A percentile compares a stretch with the other conserved stretches of the same genome.
These are phyloP conservation scores for Scolopax mira DNA, from an alignment of 2,113 vertebrate genomes.

Conservation along the genomic window DNA sequence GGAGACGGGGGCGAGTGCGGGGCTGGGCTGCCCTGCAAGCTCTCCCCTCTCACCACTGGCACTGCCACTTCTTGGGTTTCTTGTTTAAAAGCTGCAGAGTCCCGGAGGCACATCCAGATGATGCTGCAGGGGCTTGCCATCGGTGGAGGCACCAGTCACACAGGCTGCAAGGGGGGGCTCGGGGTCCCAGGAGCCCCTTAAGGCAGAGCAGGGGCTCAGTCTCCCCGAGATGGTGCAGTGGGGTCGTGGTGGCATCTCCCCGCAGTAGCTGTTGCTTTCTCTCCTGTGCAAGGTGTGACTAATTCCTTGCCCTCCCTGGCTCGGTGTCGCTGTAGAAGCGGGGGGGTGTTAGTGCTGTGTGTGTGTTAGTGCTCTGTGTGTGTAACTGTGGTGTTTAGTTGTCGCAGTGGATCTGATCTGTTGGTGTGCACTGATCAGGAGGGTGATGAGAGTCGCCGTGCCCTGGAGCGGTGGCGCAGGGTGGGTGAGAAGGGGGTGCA, in stretches of 20 bases:
- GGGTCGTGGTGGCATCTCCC: neutral
- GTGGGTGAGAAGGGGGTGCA: neutral
- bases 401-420: neutral
- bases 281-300: neutral
- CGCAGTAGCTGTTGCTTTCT: neutral
- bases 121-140: fast-evolving
- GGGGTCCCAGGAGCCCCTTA: neutral
- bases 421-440: neutral
- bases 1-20: neutral
- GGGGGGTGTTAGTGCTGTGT: neutral
- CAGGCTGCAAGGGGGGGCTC: fast-evolving
- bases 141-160: fast-evolving
- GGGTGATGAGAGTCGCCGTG: fast-evolving
- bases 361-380: neutral
- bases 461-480: neutral
- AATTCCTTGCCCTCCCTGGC: neutral
- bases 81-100: neutral
- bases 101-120: neutral
- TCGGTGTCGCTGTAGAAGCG: neutral
- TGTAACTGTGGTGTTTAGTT: neutral
- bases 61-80: neutral
- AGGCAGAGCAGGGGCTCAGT: neutral
- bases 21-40: neutral
- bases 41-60: neutral
- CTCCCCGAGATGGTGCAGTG: neutral